Evolutionary conservation across 2,113 vertebrate species (phyloP).

Genomic region (Melanotaenia duboulayi): DNA sequence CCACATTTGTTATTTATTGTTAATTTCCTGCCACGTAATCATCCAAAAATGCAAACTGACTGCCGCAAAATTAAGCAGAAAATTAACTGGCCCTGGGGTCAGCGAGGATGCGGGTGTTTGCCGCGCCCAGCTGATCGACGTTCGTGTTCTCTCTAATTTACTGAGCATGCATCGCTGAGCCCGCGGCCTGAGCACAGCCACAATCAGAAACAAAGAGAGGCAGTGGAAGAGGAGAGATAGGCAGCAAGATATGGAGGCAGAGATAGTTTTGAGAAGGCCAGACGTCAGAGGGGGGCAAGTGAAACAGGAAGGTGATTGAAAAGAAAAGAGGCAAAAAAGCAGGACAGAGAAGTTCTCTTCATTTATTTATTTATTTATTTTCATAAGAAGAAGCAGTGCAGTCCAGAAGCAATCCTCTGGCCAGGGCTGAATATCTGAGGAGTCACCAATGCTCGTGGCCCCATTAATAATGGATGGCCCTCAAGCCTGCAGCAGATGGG

Average conservation of each 20-base stretch:
- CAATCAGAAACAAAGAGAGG: slow-evolving; percentile 88
- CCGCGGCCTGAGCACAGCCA: slow-evolving; percentile 88
- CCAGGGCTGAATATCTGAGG: slow-evolving; percentile 95
- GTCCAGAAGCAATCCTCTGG: slow-evolving; percentile 92
- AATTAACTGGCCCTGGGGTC: slow-evolving; percentile 99
- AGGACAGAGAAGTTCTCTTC: slow-evolving; percentile 63
- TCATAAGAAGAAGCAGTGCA: slow-evolving; percentile 48
- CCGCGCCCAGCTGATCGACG: slow-evolving; percentile 93
- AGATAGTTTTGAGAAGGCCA: slow-evolving; percentile 28
- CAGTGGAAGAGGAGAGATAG: slow-evolving; percentile 31
- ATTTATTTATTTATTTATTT: slow-evolving; percentile 53
- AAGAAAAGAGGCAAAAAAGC: slow-evolving; percentile 52
- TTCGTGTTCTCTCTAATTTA: slow-evolving; percentile 99
- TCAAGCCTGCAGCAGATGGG: slow-evolving; percentile 92
- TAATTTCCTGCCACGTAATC: slow-evolving; percentile 99
- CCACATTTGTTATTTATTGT: slow-evolving; percentile 99
- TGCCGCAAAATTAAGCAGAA: slow-evolving; percentile 99
- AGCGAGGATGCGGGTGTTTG: slow-evolving; percentile 92
- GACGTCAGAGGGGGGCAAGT: slow-evolving; percentile 48
- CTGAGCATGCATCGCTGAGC: slow-evolving; percentile 99
- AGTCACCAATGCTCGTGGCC: slow-evolving; percentile 85
- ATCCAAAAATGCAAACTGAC: slow-evolving; percentile 99
- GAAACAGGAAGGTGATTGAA: slow-evolving; percentile 82
- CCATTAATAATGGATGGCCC: slow-evolving; percentile 98
- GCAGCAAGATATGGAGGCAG: slow-evolving; percentile 22